Evolutionary conservation across 1,140 invertebrate genomes (phyloP).

Genomic region (Conus betulinus): DNA sequence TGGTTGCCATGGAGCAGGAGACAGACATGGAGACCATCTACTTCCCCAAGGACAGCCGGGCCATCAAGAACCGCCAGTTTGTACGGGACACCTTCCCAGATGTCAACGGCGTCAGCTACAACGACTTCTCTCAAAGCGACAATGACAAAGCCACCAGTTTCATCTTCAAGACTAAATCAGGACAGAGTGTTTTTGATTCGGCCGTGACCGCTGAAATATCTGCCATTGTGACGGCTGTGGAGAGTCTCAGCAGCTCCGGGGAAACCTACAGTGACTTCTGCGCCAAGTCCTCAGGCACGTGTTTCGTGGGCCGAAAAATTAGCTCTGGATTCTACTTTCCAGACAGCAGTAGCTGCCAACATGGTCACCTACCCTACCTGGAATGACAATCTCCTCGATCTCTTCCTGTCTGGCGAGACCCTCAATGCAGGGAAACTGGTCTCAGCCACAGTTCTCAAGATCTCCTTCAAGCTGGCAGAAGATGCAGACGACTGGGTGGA

Average conservation of each 20-base stretch:
- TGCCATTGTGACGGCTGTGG: background rate
- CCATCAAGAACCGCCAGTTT: background rate
- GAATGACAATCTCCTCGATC: background rate
- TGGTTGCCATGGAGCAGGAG: background rate
- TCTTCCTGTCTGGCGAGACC: background rate
- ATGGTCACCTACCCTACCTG: slow-evolving; percentile 18
- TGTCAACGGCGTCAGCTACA: background rate
- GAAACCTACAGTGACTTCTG: background rate
- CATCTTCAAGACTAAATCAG: background rate
- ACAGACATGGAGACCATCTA: slow-evolving; percentile 26
- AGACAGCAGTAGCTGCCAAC: background rate
- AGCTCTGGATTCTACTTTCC: background rate
- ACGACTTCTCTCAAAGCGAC: slow-evolving; percentile 11
- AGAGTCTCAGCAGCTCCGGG: background rate
- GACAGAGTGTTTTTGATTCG: background rate
- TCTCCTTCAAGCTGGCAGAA: slow-evolving; percentile 21
- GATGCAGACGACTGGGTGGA: slow-evolving; percentile 11
- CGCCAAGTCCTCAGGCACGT: too few relatives aligned
- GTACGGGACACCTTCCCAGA: background rate
- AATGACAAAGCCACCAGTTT: background rate
- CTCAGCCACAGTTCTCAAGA: background rate
- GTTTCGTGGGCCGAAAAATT: too few relatives aligned
- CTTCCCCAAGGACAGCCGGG: slow-evolving; percentile 19
- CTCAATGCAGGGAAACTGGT: background rate
- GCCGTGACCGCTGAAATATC: background rate